phyloP scores from a whole-genome alignment of 2,113 vertebrate genomes.

The Lichenostomus cassidix region DNA sequence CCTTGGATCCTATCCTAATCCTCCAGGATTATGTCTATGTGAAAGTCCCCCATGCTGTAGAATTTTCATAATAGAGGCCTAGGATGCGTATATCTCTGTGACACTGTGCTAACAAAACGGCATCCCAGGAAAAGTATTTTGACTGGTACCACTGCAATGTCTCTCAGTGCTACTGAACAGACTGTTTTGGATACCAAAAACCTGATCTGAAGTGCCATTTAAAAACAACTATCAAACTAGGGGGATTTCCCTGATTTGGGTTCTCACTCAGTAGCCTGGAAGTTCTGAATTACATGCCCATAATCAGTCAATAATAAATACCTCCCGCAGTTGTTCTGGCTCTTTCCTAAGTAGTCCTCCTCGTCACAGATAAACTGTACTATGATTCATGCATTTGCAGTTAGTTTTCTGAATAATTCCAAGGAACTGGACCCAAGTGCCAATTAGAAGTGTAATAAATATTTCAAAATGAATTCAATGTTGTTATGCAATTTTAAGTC shows the following conservation, averaged over 20 bases:
- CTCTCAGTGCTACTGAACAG: not conserved
- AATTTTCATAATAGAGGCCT: slow-evolving; percentile 45
- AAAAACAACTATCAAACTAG: not conserved
- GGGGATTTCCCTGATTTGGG: not conserved
- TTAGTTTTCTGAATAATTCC: not conserved
- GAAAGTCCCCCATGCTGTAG: not conserved
- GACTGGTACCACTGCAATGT: slow-evolving; percentile 7
- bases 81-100: not conserved
- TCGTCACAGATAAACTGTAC: not conserved
- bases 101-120: slow-evolving; percentile 28
- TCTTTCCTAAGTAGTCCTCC: not conserved
- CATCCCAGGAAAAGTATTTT: slow-evolving; percentile 38
- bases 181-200: not conserved
- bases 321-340: not conserved
- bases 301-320: not conserved
- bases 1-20: slow-evolving; percentile 55
- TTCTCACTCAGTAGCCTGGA: not conserved
- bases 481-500: not conserved
- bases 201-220: not conserved
- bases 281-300: not conserved
- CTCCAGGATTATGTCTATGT: slow-evolving; percentile 43
- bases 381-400: not conserved
- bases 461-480: not conserved
- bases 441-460: not conserved
- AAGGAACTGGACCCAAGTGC: not conserved